Percentiles rank a stretch among this genome's conserved stretches.
These are phyloP conservation scores for Plebejus argus DNA, from an alignment of 2,888 invertebrate species.

Conservation along the genomic window DNA sequence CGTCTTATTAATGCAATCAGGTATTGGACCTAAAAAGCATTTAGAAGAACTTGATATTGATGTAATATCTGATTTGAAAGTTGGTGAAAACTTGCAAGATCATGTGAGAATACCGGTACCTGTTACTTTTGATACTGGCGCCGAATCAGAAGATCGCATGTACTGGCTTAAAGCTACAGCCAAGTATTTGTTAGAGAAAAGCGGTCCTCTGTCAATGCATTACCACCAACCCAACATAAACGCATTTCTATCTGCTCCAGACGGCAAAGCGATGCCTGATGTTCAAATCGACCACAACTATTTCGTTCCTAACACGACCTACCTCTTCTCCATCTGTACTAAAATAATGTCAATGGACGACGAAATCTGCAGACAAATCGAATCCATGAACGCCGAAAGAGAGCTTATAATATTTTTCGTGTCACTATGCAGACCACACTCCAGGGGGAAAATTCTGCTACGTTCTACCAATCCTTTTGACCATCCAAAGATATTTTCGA, in stretches of 20 bases:
- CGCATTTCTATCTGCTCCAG: constrained; percentile 64
- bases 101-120: constrained; percentile 71
- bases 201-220: constrained; percentile 66
- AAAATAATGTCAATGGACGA: constrained; percentile 58
- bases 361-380: constrained; percentile 64
- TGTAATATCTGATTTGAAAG: constrained; percentile 59
- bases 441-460: constrained; percentile 60
- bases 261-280: constrained; percentile 59
- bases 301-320: constrained; percentile 64
- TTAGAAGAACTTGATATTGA: constrained; percentile 56
- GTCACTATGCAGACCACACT: constrained; percentile 65
- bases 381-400: constrained; percentile 59
- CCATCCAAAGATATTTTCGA: constrained; percentile 63
- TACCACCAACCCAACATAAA: constrained; percentile 71
- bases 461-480: constrained; percentile 57
- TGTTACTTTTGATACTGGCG: constrained; percentile 61
- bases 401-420: constrained; percentile 67
- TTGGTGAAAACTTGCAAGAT: constrained; percentile 74
- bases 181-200: constrained; percentile 65
- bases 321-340: constrained; percentile 59
- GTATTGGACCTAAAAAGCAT: constrained; percentile 61
- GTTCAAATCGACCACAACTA: constrained; percentile 74
- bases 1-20: constrained; percentile 63
- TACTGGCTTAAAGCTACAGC: constrained; percentile 65
- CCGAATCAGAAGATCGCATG: constrained; percentile 52